Evolutionary conservation across 1,140 invertebrate genomes (phyloP).

Genomic region (Spodoptera litura): DNA sequence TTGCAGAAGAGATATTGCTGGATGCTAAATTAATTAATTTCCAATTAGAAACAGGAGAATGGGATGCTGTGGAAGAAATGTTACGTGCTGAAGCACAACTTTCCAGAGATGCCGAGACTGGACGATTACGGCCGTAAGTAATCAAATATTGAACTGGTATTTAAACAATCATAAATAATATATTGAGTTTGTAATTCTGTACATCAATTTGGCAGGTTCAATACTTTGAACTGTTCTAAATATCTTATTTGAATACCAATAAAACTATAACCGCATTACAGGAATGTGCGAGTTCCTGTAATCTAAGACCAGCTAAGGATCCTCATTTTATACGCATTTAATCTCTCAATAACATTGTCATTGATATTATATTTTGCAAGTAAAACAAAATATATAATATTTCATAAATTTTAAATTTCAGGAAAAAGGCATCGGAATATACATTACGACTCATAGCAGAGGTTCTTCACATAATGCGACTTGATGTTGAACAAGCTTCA

Average conservation of each 20-base stretch:
- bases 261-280: no score
- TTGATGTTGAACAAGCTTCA: constrained; percentile 82
- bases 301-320: no score
- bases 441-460: constrained; percentile 84
- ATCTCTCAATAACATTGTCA: no score
- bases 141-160: not conserved
- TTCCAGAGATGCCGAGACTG: constrained; percentile 83
- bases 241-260: no score
- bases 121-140: constrained; percentile 82
- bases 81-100: constrained; percentile 83
- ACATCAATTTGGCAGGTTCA: no score
- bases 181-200: no score
- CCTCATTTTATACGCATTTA: no score
- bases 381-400: no score
- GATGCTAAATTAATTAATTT: constrained; percentile 85
- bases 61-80: constrained; percentile 84
- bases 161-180: no score
- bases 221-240: no score
- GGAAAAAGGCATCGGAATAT: constrained; percentile 85
- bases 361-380: no score
- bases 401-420: constrained; percentile 59
- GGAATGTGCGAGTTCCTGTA: no score
- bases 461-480: constrained; percentile 83
- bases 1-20: constrained; percentile 84
- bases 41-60: constrained; percentile 84